Percentiles rank a stretch among this genome's conserved stretches.
phyloP scores from a whole-genome alignment of 2,113 vertebrate species.

The Nansenia antarctica region DNA sequence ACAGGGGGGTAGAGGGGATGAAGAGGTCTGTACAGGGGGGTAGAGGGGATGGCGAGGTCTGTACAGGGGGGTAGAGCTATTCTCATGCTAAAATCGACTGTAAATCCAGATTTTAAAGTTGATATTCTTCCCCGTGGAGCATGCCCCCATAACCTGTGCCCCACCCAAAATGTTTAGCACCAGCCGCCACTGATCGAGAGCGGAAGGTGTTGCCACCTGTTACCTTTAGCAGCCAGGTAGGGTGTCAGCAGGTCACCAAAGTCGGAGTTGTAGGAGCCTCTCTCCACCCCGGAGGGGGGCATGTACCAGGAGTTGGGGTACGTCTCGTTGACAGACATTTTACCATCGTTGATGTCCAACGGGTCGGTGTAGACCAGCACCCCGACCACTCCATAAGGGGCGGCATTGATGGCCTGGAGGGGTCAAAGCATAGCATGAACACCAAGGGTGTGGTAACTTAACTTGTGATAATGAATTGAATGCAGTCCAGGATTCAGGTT shows the following conservation, averaged over 20 bases:
- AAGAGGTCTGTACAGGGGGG: too few relatives aligned
- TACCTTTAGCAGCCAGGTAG: conserved; percentile 82
- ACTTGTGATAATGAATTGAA: too few relatives aligned
- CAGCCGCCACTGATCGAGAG: not conserved
- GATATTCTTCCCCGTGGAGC: too few relatives aligned
- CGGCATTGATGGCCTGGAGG: conserved; percentile 82
- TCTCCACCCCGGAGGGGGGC: conserved; percentile 84
- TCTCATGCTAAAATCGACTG: too few relatives aligned
- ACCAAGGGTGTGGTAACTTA: too few relatives aligned
- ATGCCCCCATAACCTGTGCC: too few relatives aligned
- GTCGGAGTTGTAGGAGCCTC: conserved; percentile 72
- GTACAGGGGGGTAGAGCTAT: too few relatives aligned
- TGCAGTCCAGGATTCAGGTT: too few relatives aligned
- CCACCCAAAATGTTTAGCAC: not conserved
- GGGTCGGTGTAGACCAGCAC: conserved; percentile 91
- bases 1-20: too few relatives aligned
- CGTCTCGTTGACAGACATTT: conserved; percentile 74
- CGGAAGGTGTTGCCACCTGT: not conserved
- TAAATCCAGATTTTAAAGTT: too few relatives aligned
- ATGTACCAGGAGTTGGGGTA: conserved; percentile 88
- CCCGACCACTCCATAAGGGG: conserved; percentile 75
- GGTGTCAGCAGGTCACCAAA: conserved; percentile 85
- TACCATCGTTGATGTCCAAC: conserved; percentile 82
- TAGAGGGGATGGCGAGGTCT: too few relatives aligned
- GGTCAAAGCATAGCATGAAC: too few relatives aligned